Evolutionary conservation across 2,797 vertebrate species (phyloP).

Genomic region (Chaunax sp.): DNA sequence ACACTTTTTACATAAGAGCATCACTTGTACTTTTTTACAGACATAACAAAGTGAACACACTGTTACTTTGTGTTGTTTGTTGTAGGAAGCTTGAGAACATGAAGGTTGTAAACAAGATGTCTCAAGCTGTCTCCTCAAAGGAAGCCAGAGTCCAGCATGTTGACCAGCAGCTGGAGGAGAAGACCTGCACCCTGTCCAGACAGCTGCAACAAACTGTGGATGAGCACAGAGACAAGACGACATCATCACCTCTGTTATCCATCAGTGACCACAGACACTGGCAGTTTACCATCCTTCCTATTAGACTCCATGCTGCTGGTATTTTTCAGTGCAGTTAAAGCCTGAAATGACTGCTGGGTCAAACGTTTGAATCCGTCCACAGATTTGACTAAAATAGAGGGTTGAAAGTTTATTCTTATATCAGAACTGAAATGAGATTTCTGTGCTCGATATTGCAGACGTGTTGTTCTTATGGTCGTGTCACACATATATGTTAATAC

Average conservation of each 20-base stretch:
- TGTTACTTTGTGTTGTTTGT: not conserved
- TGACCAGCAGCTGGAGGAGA: slow-evolving; percentile 89
- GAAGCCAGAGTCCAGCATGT: slow-evolving; percentile 81
- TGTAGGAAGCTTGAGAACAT: slow-evolving; percentile 87
- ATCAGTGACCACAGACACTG: too few species aligned
- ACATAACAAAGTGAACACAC: not conserved
- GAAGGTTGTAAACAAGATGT: slow-evolving; percentile 85
- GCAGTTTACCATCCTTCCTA: too few species aligned
- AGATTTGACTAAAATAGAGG: too few species aligned
- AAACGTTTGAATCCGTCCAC: too few species aligned
- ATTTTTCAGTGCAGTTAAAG: too few species aligned
- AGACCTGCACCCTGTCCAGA: slow-evolving; percentile 80
- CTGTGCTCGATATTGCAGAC: not conserved
- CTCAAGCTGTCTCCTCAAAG: slow-evolving; percentile 85
- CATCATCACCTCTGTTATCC: not conserved
- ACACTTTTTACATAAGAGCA: not conserved
- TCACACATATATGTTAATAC: too few species aligned
- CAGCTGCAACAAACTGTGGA: slow-evolving; percentile 89
- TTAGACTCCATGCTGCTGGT: too few species aligned
- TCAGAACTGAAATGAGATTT: not conserved
- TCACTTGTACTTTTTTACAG: not conserved
- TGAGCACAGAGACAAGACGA: slow-evolving; percentile 87
- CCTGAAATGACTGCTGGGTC: too few species aligned
- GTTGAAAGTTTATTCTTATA: too few species aligned
- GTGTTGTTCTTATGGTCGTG: too few species aligned